A percentile compares a stretch with the other conserved stretches of the same genome.
Evolutionary conservation across 1,140 invertebrate species (phyloP).

Genomic region (Drosophila ananassae): DNA sequence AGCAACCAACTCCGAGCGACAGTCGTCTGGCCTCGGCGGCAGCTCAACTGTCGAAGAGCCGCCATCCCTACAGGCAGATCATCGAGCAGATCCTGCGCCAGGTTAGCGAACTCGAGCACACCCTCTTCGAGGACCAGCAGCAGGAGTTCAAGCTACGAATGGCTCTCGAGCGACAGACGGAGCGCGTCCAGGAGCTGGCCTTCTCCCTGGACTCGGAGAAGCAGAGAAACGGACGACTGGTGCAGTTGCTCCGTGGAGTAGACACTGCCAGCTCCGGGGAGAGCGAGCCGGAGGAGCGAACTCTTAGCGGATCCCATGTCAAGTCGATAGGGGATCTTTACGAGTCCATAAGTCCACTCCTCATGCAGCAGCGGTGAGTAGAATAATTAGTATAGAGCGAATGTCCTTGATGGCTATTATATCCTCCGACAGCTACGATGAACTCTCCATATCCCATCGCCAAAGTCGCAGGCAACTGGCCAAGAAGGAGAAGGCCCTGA

Average conservation of each 20-base stretch:
- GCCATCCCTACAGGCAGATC: conserved; percentile 41
- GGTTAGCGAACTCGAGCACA: conserved; percentile 67
- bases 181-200: conserved; percentile 57
- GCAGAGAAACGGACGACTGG: conserved; percentile 57
- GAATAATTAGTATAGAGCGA: neutral
- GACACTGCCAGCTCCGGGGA: conserved; percentile 38
- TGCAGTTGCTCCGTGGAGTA: conserved; percentile 59
- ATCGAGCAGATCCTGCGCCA: conserved; percentile 60
- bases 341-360: conserved; percentile 70
- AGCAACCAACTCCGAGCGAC: neutral
- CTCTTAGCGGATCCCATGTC: conserved; percentile 4
- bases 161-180: conserved; percentile 57
- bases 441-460: conserved; percentile 65
- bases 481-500: conserved; percentile 64
- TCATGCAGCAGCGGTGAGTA: conserved; percentile 79
- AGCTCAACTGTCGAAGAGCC: conserved; percentile 11
- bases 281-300: conserved; percentile 32
- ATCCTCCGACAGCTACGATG: conserved; percentile 58
- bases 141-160: conserved; percentile 70
- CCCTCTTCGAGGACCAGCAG: conserved; percentile 69
- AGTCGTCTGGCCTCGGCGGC: conserved; percentile 1
- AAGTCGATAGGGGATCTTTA: conserved; percentile 22
- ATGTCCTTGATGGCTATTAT: neutral
- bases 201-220: conserved; percentile 65
- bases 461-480: conserved; percentile 59